Conservation (phyloP, 1,140 invertebrate species). For the Drosophila truncata region DNA sequence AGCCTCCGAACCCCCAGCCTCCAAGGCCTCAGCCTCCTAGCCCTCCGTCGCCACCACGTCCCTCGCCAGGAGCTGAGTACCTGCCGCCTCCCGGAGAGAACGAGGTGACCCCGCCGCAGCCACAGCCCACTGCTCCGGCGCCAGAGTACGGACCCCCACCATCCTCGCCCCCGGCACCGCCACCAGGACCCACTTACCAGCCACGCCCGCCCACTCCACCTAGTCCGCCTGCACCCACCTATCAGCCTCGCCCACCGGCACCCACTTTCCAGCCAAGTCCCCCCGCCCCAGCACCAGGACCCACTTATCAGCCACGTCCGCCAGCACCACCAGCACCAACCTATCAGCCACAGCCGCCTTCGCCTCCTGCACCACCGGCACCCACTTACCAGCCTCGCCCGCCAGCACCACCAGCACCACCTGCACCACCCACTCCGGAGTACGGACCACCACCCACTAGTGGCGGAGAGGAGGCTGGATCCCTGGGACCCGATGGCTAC, state of each 20-base stretch:
- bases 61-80: slow-evolving; percentile 55
- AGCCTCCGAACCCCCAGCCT: slow-evolving; percentile 46
- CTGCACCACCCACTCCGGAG: slow-evolving; percentile 43
- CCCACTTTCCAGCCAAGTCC: slow-evolving; percentile 17
- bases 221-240: slow-evolving; percentile 32
- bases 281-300: slow-evolving; percentile 31
- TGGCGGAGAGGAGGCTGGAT: slow-evolving; percentile 43
- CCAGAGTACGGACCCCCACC: slow-evolving; percentile 52
- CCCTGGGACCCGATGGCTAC: slow-evolving; percentile 55
- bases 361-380: slow-evolving; percentile 43
- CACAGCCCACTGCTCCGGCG: slow-evolving; percentile 51
- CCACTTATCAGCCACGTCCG: slow-evolving; percentile 29
- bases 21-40: slow-evolving; percentile 44
- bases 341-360: slow-evolving; percentile 25
- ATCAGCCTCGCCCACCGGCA: slow-evolving; percentile 36
- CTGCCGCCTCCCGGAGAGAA: slow-evolving; percentile 61
- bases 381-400: slow-evolving; percentile 43
- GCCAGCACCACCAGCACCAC: slow-evolving; percentile 39
- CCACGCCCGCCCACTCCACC: slow-evolving; percentile 39
- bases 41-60: slow-evolving; percentile 29
- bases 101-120: slow-evolving; percentile 47
- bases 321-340: slow-evolving; percentile 35
- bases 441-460: slow-evolving; percentile 64
- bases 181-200: slow-evolving; percentile 36
- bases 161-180: slow-evolving; percentile 31